Evolutionary conservation across 2,113 vertebrate genomes (phyloP).

Genomic region (Recurvirostra avosetta): DNA sequence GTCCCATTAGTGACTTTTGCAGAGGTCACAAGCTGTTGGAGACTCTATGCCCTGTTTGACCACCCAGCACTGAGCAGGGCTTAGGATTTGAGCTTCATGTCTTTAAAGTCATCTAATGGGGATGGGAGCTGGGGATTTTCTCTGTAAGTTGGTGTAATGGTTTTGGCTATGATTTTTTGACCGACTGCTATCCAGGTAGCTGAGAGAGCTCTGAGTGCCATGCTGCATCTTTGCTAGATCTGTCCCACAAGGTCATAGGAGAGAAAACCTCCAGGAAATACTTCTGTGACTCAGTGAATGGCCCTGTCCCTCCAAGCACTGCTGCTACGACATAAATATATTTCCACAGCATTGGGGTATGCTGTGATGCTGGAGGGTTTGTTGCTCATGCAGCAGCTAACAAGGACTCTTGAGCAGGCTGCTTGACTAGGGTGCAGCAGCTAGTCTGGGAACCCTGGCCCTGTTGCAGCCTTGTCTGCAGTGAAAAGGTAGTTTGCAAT

Average conservation of each 20-base stretch:
- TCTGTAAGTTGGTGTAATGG: background rate
- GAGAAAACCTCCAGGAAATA: background rate
- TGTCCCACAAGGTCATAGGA: background rate
- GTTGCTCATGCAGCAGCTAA: background rate
- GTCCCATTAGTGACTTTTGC: constrained; percentile 45
- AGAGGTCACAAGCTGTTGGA: background rate
- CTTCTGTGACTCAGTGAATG: background rate
- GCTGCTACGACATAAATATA: background rate
- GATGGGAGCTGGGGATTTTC: background rate
- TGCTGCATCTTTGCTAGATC: background rate
- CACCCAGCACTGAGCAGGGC: background rate
- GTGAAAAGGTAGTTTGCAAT: background rate
- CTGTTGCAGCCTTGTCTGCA: background rate
- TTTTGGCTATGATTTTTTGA: background rate
- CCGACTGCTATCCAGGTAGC: background rate
- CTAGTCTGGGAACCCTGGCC: background rate
- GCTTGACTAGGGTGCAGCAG: background rate
- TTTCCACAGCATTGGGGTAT: background rate
- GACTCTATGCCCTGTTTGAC: background rate
- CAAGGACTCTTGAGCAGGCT: background rate
- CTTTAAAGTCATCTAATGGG: background rate
- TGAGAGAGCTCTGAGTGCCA: background rate
- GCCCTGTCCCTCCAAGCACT: background rate
- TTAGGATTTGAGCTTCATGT: background rate
- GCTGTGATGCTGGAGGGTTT: background rate